A percentile compares a stretch with the other conserved stretches of the same genome.
These are phyloP conservation scores for Ceuthmochares aereus DNA, from an alignment of 2,113 vertebrate species.

Conservation along the genomic window DNA sequence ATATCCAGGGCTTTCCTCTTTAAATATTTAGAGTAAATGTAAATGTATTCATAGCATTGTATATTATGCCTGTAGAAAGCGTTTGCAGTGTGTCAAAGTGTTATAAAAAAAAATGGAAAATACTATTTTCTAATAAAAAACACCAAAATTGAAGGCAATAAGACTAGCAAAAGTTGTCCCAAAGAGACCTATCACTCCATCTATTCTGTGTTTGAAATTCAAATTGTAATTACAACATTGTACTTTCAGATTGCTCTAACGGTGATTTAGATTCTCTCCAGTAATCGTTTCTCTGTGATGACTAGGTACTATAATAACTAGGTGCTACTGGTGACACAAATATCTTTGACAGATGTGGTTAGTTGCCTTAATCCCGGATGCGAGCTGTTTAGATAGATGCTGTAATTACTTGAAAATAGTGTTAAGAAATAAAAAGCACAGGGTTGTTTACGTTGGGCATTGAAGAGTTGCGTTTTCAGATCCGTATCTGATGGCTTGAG, in stretches of 20 bases:
- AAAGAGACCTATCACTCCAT: neutral
- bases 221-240: conserved; percentile 37
- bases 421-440: neutral
- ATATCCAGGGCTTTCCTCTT: conserved; percentile 1
- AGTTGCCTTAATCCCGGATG: neutral
- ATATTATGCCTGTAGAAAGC: neutral
- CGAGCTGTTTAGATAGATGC: neutral
- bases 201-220: conserved; percentile 31
- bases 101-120: conserved; percentile 37
- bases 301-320: neutral
- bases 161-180: conserved; percentile 7
- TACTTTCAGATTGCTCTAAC: neutral
- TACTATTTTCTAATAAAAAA: conserved; percentile 1
- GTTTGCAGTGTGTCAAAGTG: conserved; percentile 21
- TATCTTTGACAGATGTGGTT: neutral
- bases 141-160: neutral
- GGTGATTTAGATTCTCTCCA: conserved; percentile 22
- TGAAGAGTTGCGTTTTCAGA: neutral
- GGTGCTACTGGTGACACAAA: neutral
- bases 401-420: neutral
- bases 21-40: conserved; percentile 45
- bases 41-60: conserved; percentile 47
- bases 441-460: neutral
- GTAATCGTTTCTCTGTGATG: neutral
- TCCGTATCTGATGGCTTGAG: fast-evolving